phyloP scores from a whole-genome alignment of 2,797 vertebrate genomes.

The Coendou prehensilis region DNA sequence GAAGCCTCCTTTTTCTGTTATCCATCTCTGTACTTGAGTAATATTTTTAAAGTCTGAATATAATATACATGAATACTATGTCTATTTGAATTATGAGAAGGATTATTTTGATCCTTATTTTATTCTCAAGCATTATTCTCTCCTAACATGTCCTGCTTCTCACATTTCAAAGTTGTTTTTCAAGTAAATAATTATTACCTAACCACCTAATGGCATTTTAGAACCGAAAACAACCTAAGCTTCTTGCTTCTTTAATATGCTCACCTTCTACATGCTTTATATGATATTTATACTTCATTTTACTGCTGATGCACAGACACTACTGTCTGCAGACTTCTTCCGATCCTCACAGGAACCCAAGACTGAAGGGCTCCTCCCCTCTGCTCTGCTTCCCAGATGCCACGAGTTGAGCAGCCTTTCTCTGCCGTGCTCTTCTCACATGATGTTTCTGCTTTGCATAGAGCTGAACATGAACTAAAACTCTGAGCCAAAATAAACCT shows the following conservation, averaged over 20 bases:
- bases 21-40: not conserved
- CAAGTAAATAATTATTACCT: slow-evolving; percentile 1
- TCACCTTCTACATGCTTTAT: not conserved
- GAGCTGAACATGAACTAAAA: not conserved
- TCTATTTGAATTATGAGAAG: not conserved
- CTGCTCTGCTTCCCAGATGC: not conserved
- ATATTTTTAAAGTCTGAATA: not conserved
- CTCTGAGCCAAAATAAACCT: not conserved
- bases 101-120: slow-evolving; percentile 22
- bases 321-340: not conserved
- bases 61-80: not conserved
- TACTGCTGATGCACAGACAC: not conserved
- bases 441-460: not conserved
- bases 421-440: not conserved
- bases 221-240: not conserved
- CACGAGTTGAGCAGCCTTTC: not conserved
- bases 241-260: not conserved
- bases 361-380: not conserved
- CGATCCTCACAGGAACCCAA: not conserved
- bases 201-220: not conserved
- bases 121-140: not conserved
- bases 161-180: slow-evolving; percentile 41
- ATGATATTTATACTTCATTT: not conserved
- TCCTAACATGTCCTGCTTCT: not conserved
- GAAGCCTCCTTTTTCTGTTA: not conserved